Base-by-base conservation (phyloP, 2,797 vertebrate genomes). In the Monodelphis domestica region DNA sequence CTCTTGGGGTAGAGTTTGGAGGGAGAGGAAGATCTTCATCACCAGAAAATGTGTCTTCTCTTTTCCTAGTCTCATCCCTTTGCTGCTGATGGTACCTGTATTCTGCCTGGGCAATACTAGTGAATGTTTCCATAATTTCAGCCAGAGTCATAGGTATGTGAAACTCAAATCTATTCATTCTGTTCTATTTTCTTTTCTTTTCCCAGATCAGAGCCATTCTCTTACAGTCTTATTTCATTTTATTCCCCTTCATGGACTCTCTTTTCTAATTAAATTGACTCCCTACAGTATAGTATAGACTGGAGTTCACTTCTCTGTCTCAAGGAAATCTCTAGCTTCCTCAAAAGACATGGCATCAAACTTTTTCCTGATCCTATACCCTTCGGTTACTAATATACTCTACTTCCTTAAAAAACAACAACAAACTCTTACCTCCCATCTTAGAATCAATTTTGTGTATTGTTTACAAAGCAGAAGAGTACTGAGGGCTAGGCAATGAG, bases 101-200 rank as follows among this genome's bases (percentile, higher is more conserved):
- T 98, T 99, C 38, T 97, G 98, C 51, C 51, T 98, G 95, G 99
- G 99, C 87, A 99, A 99, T 98, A 90, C 96, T 89, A 98, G 96
- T 4, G 96, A 97, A 1, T 99, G 99, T 97, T 99, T 99, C 57
- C 96, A 95, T 95, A 99, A 99, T 98, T 98, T 98, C 97, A 99
- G 98, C 63, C 96, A 98, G 91, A 98, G 98, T 7, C 99, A 99
- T 52, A 99, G 99, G 99, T 99, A 97, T 98, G 98, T 91, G 91
- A 94, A 30, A 17, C 90, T 53, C 45, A 93, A 95, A 78, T 91
- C n/a, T 92, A 26, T 93, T 92, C 4, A 29, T 63, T 30, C 45
- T 94, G 54, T 28, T 55, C 38, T 59, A 78, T 30, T 45, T 88
- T 53, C 2, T 90, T 12, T 91, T 93, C 26, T 89, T 91, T 89